Percentiles rank a stretch among this genome's conserved stretches.
Evolutionary conservation across 1,140 invertebrate species (phyloP).

Genomic region (Drosophila burlai): DNA sequence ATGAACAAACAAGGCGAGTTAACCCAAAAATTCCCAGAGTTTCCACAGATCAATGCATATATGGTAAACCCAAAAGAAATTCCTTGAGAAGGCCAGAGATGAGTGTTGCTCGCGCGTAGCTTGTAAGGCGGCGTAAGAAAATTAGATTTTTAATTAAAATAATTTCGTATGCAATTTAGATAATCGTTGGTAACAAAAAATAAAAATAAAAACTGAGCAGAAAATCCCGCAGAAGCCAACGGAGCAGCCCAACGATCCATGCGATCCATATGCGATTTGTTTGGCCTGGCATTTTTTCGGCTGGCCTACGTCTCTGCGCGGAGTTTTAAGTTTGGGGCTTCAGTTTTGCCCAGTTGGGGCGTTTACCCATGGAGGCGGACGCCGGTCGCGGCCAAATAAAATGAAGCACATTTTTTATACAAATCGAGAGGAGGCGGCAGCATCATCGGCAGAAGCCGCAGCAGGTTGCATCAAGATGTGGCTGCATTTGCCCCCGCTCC

Average conservation of each 20-base stretch:
- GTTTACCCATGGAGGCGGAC: constrained; percentile 75
- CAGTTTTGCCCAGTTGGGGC: constrained; percentile 44
- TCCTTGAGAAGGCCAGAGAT: neutral
- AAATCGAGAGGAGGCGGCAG: constrained; percentile 59
- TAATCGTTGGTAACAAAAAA: constrained; percentile 71
- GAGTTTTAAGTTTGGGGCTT: neutral
- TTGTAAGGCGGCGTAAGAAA: constrained; percentile 56
- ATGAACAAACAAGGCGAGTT: constrained; percentile 49
- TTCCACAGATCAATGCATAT: constrained; percentile 21
- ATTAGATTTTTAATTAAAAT: constrained; percentile 85
- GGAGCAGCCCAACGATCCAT: constrained; percentile 22
- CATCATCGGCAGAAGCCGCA: constrained; percentile 23
- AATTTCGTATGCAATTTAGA: constrained; percentile 85
- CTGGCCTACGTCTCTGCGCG: constrained; percentile 20
- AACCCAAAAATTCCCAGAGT: constrained; percentile 43
- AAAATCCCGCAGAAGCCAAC: constrained; percentile 46
- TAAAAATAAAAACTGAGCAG: neutral
- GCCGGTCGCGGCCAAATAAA: constrained; percentile 75
- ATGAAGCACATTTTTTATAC: constrained; percentile 84
- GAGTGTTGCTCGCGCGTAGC: neutral
- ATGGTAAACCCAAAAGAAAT: constrained; percentile 44
- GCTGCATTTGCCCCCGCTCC: constrained; percentile 31
- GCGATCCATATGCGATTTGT: constrained; percentile 79
- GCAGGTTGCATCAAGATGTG: constrained; percentile 73
- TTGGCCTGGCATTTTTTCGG: constrained; percentile 72